Conservation (phyloP, 2,888 invertebrate species). For the Ectobius pallidus region DNA sequence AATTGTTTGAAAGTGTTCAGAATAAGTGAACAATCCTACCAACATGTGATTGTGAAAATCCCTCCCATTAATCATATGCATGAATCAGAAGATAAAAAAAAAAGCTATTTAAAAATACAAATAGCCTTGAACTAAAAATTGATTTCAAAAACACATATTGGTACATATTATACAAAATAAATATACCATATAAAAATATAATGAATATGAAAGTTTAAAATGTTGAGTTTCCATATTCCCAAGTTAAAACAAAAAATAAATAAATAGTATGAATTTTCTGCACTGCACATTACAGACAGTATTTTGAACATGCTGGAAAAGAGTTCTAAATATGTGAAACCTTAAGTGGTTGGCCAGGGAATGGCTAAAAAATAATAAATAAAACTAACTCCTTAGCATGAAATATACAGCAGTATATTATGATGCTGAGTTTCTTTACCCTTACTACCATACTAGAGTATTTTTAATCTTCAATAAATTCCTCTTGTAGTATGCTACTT, state of each 20-base stretch:
- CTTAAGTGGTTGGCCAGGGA: background rate
- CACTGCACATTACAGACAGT: background rate
- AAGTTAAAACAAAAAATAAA: background rate
- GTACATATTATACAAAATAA: background rate
- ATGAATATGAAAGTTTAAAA: background rate
- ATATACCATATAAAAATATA: background rate
- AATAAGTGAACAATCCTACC: too few relatives aligned
- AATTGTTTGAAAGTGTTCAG: too few relatives aligned
- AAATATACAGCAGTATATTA: background rate
- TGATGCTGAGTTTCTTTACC: background rate
- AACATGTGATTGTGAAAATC: too few relatives aligned
- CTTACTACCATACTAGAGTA: background rate
- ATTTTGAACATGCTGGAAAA: slow-evolving; percentile 10
- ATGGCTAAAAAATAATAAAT: background rate
- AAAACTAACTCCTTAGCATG: background rate
- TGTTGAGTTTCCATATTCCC: background rate
- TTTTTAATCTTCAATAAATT: background rate
- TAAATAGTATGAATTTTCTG: background rate
- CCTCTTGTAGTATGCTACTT: background rate
- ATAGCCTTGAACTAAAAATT: too few relatives aligned
- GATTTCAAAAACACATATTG: too few relatives aligned
- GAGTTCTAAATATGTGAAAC: background rate
- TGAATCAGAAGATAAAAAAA: too few relatives aligned
- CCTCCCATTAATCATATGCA: too few relatives aligned
- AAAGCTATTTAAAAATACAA: too few relatives aligned